Base-by-base conservation (phyloP, 2,888 invertebrate species). In the Hemistola chrysoprasaria region DNA sequence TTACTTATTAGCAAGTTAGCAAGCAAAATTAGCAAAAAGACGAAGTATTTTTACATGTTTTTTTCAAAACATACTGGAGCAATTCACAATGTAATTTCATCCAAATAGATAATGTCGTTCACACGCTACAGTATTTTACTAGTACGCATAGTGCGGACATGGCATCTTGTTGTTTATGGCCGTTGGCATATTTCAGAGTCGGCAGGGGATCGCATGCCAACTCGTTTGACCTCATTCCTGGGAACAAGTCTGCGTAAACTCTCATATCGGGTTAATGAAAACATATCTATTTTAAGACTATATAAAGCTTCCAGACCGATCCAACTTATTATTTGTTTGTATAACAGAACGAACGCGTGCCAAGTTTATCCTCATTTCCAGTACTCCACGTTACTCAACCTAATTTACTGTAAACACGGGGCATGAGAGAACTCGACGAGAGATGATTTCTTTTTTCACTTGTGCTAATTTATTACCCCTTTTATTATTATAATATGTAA, bases 201-300 rank as follows among this genome's bases (percentile, higher is more conserved):
- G 59, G 60, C 62, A 53, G 70, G 63, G 56, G 66, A 73, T 73
- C 71, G 76, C 76, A 78, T 79, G 85, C 86, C 81, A 84, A 80
- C 75, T 78, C 72, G 73, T 74, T 75, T 81, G 84, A 86, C 87
- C 87, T 78, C 84, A 82, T 86, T 86, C 78, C 69, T 67, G 70
- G 62, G 71, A 50, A 77, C 78, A 77, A 77, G 78, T 76, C 81
- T 81, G 80, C 72, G 80, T 84, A 81, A 80, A 82, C 78, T 83
- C 77, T 77, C 78, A 78, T 81, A 83, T 85, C 76, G 78, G 71
- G 66, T 72, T 78, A 81, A 84, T 81, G 79, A 83, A 84, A 82
- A 84, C 82, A 83, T 64, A 65, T 53, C 77, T 87, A 86, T 85
- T 84, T 85, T 80, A 76, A 84, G 78, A 67, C 59, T 59, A 65